Base-by-base conservation (phyloP, 1,140 invertebrate species). In the Drosophila malerkotliana region DNA sequence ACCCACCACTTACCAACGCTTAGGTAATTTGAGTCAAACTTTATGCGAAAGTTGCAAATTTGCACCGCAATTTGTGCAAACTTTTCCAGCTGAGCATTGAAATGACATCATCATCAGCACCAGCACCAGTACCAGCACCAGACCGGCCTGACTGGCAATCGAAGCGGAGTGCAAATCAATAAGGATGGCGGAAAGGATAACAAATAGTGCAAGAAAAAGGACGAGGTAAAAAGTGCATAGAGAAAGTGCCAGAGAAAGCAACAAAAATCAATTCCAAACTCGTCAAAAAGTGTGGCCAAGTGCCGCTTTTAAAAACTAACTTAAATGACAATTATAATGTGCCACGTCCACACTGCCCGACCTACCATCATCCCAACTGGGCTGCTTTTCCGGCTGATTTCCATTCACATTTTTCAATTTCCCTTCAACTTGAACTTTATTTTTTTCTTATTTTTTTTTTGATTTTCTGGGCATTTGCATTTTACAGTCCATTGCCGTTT, bases 31-130 rank as follows among this genome's bases (percentile, higher is more conserved):
- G 75, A 82, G 79, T 66, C 75, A 82, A 87, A 87, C 83, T 87
- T 87, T 87, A 79, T 87, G 83, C 83, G 60, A 88, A 87, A 87
- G 74, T 87, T 87, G 79, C 82, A 87, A 88, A 88, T 88, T 87
- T 79, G 74, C 75, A 81, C 64, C 83, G 79, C 83, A 87, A 87
- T 87, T 87, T 87, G 83, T 69, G 82, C 74, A 87, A 85, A 78
- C 60, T 84, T 83, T 83, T 79, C 34, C 30, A 49, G 52, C 63
- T 68, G 66, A 69, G 66, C 66, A 69, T 69, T 69, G 51, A 12
- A 69, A 68, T 69, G 67, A 71, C 67, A 71, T 69, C 67, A 57
- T 71, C 67, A 71, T 69, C 67, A 63, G 15, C 14, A n/a, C 15
- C 26, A 21, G 3, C 15, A n/a, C 15, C 26, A 21, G 3, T 1